Evolutionary conservation across 37 sponge, comb jelly and placozoan genomes (phyloP), one percentile per base, ranked within the genome.

Genomic region (Spongilla lacustris): DNA sequence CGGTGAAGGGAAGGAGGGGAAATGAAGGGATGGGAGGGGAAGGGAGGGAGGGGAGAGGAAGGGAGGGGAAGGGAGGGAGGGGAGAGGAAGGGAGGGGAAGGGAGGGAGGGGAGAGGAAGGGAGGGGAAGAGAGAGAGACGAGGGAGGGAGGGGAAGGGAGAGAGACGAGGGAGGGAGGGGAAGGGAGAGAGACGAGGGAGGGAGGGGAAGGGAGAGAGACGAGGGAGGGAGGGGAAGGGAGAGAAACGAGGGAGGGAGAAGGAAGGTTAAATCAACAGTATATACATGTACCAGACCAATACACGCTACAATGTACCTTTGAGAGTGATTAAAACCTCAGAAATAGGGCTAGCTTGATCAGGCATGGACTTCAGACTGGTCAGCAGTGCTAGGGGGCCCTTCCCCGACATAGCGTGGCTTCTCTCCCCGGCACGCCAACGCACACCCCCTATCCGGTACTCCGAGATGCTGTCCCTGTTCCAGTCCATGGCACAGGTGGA

Each of bases 231-330:
- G n/a, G n/a, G n/a, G n/a, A n/a, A n/a, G n/a, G n/a, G n/a, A n/a
- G n/a, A 17, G 19, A 46, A 8, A 8, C 6, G 8, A 8, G 46
- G 46, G 8, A 46, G 46, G 8, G 8, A 8, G 8, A 8, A 46
- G 46, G 8, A 8, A 46, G 46, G n/a, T n/a, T n/a, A n/a, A n/a
- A n/a, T n/a, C n/a, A n/a, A n/a, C n/a, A n/a, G n/a, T n/a, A n/a
- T n/a, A n/a, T n/a, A n/a, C n/a, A n/a, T n/a, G n/a, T n/a, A n/a
- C n/a, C n/a, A n/a, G n/a, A n/a, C 8, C 3, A 31, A 74, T 32
- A 69, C 25, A 69, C 70, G n/a, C n/a, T n/a, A n/a, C n/a, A n/a
- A n/a, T 14, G 58, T 76, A 85, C 91, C 91, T 91, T 85, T 86
- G 32, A 91, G 50, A 10, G 82, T 77, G 78, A 91, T 50, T 30